Conservation (phyloP, 53 echinoderm and acorn worm genomes). For the Temnopleurus reevesii region DNA sequence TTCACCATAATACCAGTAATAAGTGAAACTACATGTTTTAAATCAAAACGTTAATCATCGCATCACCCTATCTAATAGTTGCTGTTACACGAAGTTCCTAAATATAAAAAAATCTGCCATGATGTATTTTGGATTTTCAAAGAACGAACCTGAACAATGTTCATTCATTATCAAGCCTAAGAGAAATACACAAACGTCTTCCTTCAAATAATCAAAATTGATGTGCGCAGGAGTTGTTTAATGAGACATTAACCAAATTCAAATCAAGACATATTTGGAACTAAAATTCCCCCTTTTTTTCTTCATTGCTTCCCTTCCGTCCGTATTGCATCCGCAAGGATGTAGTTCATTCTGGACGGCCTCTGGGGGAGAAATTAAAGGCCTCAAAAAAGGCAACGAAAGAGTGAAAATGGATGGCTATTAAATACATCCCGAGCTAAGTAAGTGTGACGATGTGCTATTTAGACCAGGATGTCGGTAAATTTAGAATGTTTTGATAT, state of each 20-base stretch:
- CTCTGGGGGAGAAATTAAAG: conserved; percentile 5
- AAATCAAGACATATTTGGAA: not conserved
- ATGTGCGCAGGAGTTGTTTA: not conserved
- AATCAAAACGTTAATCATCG: too few relatives aligned
- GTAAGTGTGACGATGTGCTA: not conserved
- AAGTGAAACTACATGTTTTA: too few relatives aligned
- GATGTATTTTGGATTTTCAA: too few relatives aligned
- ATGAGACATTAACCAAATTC: not conserved
- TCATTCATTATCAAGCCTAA: too few relatives aligned
- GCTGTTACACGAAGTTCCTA: too few relatives aligned
- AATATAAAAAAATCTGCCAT: too few relatives aligned
- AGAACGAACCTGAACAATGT: too few relatives aligned
- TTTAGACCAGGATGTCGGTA: not conserved
- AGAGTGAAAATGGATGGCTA: not conserved
- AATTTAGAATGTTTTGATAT: not conserved
- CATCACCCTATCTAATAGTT: too few relatives aligned
- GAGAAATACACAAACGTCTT: too few relatives aligned
- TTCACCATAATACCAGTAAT: too few relatives aligned
- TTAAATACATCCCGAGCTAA: conserved; percentile 13
- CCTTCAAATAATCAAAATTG: not conserved
- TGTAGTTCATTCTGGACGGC: conserved; percentile 37
- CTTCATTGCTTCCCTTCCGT: conserved; percentile 25
- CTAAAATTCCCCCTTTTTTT: not conserved
- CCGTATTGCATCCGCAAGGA: conserved; percentile 51
- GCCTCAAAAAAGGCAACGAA: not conserved